Base-by-base conservation (phyloP, 2,888 invertebrate species). In the Nomada ferruginata region DNA sequence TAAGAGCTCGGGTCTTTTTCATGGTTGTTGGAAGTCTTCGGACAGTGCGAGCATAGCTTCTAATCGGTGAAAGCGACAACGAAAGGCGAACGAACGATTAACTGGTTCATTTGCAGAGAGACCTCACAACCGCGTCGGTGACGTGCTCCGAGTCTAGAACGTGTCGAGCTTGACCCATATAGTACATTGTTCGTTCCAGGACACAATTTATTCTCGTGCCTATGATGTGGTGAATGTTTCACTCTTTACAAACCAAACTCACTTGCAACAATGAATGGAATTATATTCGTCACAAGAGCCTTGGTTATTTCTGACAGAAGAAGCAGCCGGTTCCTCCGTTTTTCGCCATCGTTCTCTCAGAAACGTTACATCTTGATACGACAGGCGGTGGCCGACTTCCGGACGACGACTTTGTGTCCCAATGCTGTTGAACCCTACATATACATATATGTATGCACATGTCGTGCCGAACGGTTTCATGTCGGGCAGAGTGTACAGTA, bases 1-100 rank as follows among this genome's bases (percentile, higher is more conserved):
- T 10, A 29, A 57, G 52, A 76, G 59, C 2, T 23, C 60, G 23
- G 53, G 26, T 55, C 23, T 53, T 44, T 70, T 50, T 66, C 65
- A 57, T 55, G 64, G 52, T 64, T 74, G 52, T 23, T 63, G 79
- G 70, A 85, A 79, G 74, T 63, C 23, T 70, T 15, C 65, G 10
- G 26, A 61, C 63, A 59, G 23, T 23, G 29, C 57, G 13, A 26
- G 29, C 50, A 53, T 60, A 18, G 73, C 71, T 79, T 82, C 80
- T 79, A 80, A 75, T 59, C 79, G 76, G 83, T 68, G 76, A 85
- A 86, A 87, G 78, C 79, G 79, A 84, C 76, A 89, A 87, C 73
- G 73, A 66, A 69, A 87, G 77, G 75, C 76, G 78, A 86, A 85
- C 29, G 79, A 68, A 82, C 82, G 77, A 68, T 68, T 83, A 82